A percentile compares a stretch with the other conserved stretches of the same genome.
phyloP scores from a whole-genome alignment of 2,113 vertebrate species.

The Heterocephalus glaber region DNA sequence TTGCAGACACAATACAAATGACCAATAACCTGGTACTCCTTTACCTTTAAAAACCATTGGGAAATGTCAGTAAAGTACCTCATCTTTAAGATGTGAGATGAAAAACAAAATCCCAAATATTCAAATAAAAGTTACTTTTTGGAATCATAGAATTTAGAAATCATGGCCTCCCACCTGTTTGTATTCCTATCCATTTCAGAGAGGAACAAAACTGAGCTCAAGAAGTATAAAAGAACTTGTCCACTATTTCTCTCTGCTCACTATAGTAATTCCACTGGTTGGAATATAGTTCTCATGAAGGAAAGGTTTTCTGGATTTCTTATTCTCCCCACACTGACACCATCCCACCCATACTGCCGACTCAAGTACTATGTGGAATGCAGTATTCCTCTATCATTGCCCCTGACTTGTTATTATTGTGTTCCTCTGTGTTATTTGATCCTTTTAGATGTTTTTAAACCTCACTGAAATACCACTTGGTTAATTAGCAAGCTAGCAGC shows the following conservation, averaged over 20 bases:
- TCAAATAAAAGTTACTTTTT: constrained; percentile 36
- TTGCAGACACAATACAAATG: neutral
- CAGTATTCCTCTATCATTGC: neutral
- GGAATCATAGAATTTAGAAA: neutral
- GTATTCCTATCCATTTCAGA: neutral
- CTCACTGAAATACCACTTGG: neutral
- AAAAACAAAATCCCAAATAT: neutral
- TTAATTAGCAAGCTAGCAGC: neutral
- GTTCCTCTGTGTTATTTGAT: neutral
- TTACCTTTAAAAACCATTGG: neutral
- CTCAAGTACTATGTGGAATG: neutral
- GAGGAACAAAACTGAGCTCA: neutral
- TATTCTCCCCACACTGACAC: neutral
- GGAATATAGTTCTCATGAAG: constrained; percentile 39
- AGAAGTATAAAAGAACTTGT: neutral
- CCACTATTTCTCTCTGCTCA: constrained; percentile 22
- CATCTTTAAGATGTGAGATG: neutral
- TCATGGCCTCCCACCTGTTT: neutral
- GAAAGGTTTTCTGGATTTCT: neutral
- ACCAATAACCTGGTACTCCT: neutral
- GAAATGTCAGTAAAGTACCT: constrained; percentile 1
- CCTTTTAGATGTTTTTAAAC: neutral
- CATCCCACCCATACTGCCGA: neutral
- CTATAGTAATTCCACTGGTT: neutral
- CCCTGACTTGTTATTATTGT: neutral